Base-by-base conservation (phyloP, 2,797 vertebrate genomes). In the Botia almorhae region DNA sequence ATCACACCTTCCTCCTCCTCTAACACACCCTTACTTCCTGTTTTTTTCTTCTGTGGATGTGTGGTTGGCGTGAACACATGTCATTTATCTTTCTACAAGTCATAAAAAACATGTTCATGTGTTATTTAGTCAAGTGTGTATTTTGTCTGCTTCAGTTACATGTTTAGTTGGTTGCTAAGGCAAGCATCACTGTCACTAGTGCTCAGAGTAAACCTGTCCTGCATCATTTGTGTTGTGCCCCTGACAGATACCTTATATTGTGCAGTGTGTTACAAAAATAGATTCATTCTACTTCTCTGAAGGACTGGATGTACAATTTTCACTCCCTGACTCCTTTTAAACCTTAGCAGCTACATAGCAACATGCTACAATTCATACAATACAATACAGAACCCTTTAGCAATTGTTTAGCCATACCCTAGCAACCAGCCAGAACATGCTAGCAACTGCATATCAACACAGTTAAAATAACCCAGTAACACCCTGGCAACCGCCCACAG, bases 1-100 rank as follows among this genome's bases (percentile, higher is more conserved):
- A 43, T 61, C 69, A 61, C 58, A 23, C 55, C 39, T 7, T 69
- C 75, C 70, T 65, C 75, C 70, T 65, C 55, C 76, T 69, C 63
- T 69, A 50, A 68, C 76, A 23, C 69, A 1, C 70, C 23, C 39
- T 58, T 63, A 60, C 55, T 72, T 73, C 53, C 23, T 68, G 68
- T 17, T 68, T 19, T 60, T 80, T 71, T 63, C 33, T 33, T 6
- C 69, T 65, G 64, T 2, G 29, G 69, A 65, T 69, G 69, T 80
- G 77, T 72, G 2, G 46, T 64, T 26, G 69, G 71, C 69, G 64
- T 80, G 26, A 72, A 56, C 58, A 64, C 26, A 26, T 16, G 0
- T 72, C 48, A 65, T 72, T 80, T 80, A 58, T 43, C 68, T 71
- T 6, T 56, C 23, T 58, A 58, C 21, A 58, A 58, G 11, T 13